Base-by-base conservation (phyloP, 1,140 invertebrate genomes). In the Venustaconcha ellipsiformis region DNA sequence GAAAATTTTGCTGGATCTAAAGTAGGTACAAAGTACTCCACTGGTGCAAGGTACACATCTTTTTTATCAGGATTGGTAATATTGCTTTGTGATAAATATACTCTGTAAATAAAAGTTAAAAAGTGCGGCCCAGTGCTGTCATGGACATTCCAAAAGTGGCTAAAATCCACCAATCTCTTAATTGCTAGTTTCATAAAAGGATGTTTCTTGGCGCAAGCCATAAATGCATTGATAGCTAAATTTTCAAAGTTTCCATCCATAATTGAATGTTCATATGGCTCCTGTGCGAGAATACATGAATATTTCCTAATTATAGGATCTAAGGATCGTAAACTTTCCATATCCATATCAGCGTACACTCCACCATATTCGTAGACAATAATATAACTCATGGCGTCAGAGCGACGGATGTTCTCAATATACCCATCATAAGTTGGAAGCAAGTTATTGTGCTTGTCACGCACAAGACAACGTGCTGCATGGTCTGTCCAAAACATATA, bases 401-500 rank as follows among this genome's bases (percentile, higher is more conserved):
- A 84, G 20, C 82, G 74, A 48, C 81, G 79, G 37, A 88, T 86
- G 26, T 78, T 73, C 55, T 83, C 73, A 17, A 71, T 18, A 72
- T 88, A 88, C 18, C 65, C 71, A 67, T 86, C 81, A 76, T 79
- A 88, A 17, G 80, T 66, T 6, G 65, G 67, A 30, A 88, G 72
- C 30, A 84, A 79, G 64, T 74, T 26, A 14, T 82, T 77, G 70
- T 85, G 83, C 62, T 79, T 79, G 14, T 83, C 79, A 13, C 67
- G 62, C 48, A 88, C 79, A 1, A 88, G 64, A 57, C 79, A 20
- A 26, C 82, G 60, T 14, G 82, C 82, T 73, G 78, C 80, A 5
- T 81, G 78, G 60, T 86, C 82, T 18, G 86, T 88, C 87, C 87
- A 88, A 23, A 88, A 80, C 83, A 82, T 86, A 70, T 87, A 84